Evolutionary conservation across 1,140 invertebrate genomes (phyloP).

Genomic region (Zaprionus camerounensis): DNA sequence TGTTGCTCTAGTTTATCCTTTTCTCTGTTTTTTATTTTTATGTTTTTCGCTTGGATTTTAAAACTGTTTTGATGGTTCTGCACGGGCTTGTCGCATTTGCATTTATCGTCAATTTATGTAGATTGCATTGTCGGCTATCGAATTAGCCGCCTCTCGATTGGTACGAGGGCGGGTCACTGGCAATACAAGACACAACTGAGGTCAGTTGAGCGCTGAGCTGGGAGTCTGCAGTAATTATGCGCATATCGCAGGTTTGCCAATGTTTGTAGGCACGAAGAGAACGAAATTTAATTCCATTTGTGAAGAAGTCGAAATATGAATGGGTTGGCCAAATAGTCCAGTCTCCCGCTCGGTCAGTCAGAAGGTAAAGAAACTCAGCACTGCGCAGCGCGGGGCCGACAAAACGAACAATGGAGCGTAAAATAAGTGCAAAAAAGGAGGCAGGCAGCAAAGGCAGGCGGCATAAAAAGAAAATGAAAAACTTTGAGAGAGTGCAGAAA

Average conservation of each 20-base stretch:
- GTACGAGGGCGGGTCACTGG: background rate
- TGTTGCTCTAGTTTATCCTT: background rate
- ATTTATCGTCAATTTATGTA: conserved; percentile 81
- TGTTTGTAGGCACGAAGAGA: conserved; percentile 39
- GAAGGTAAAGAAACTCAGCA: conserved; percentile 58
- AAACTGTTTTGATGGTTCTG: conserved; percentile 67
- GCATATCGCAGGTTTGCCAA: conserved; percentile 52
- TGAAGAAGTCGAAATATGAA: conserved; percentile 68
- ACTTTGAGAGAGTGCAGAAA: conserved; percentile 70
- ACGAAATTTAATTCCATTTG: conserved; percentile 81
- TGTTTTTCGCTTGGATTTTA: conserved; percentile 43
- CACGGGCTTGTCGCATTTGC: conserved; percentile 63
- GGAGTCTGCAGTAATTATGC: conserved; percentile 63
- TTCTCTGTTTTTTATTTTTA: conserved; percentile 16
- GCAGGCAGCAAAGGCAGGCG: conserved; percentile 9
- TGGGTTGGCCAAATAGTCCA: conserved; percentile 56
- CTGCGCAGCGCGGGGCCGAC: conserved; percentile 66
- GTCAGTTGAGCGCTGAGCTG: conserved; percentile 55
- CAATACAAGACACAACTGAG: conserved; percentile 70
- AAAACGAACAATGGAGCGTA: conserved; percentile 83
- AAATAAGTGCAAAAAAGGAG: conserved; percentile 80
- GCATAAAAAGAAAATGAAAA: conserved; percentile 65
- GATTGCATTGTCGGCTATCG: conserved; percentile 66
- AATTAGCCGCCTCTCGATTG: conserved; percentile 30
- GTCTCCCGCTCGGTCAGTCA: conserved; percentile 12